These are phyloP conservation scores for Aleadryas rufinucha DNA, from an alignment of 2,113 vertebrate genomes.

Conservation along the genomic window DNA sequence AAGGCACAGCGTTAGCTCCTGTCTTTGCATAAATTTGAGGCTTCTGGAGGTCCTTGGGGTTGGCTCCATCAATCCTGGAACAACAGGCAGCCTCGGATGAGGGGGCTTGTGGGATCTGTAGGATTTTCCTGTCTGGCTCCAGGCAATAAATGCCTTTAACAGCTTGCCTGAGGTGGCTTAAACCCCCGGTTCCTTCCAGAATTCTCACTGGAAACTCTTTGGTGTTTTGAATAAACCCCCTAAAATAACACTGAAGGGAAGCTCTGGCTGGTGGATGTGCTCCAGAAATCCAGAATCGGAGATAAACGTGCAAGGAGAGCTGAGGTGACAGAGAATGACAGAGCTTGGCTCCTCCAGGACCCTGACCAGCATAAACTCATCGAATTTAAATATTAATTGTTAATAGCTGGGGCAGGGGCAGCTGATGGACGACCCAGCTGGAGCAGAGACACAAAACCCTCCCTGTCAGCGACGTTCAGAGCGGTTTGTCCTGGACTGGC, in stretches of 20 bases:
- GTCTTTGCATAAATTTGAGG: neutral
- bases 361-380: neutral
- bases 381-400: neutral
- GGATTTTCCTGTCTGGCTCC: neutral
- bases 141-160: neutral
- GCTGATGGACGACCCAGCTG: neutral
- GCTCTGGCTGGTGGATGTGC: neutral
- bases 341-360: neutral
- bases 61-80: neutral
- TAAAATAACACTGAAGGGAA: neutral
- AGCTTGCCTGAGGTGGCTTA: neutral
- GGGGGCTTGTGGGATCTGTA: accelerated
- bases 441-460: neutral
- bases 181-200: accelerated
- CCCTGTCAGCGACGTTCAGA: accelerated
- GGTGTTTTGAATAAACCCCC: neutral
- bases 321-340: accelerated
- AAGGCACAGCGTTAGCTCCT: neutral
- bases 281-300: neutral
- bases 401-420: neutral
- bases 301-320: accelerated
- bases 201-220: neutral
- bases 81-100: accelerated
- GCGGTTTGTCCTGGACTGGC: neutral
- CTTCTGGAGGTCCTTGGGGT: neutral